Evolutionary conservation across 64 coral and sea anemone genomes (phyloP).

Genomic region (Astreopora myriophthalma): DNA sequence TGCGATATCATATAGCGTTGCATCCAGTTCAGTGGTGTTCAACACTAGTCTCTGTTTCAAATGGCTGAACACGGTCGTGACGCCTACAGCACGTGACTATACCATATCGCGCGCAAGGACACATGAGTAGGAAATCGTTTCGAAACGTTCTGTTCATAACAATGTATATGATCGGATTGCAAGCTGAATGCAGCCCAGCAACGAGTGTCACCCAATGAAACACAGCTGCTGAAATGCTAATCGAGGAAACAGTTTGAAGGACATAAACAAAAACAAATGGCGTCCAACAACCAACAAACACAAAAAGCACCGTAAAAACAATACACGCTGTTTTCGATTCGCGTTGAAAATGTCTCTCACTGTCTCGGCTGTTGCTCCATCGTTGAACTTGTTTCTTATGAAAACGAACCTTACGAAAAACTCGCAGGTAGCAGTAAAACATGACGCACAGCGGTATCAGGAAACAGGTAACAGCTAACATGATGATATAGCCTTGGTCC

Average conservation of each 20-base stretch:
- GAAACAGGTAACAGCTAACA: constrained; percentile 77
- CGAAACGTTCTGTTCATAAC: constrained; percentile 91
- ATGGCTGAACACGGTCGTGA: constrained; percentile 2
- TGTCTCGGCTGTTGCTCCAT: constrained; percentile 48
- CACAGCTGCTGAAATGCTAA: constrained; percentile 52
- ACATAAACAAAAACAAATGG: constrained; percentile 92
- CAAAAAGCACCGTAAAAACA: constrained; percentile 91
- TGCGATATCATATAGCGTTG: not conserved
- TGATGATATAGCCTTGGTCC: constrained; percentile 73
- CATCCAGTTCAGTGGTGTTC: not conserved
- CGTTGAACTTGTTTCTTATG: constrained; percentile 66
- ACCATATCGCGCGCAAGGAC: not conserved
- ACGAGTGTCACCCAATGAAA: constrained; percentile 69
- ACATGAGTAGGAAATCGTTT: constrained; percentile 55
- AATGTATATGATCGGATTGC: constrained; percentile 89
- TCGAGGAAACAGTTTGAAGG: constrained; percentile 48
- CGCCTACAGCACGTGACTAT: not conserved
- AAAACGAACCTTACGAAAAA: constrained; percentile 84
- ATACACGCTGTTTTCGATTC: constrained; percentile 94
- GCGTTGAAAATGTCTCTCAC: constrained; percentile 43
- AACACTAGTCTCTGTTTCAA: not conserved
- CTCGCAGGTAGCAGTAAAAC: constrained; percentile 88
- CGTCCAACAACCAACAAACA: constrained; percentile 85
- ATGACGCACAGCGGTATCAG: constrained; percentile 79
- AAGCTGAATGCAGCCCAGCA: constrained; percentile 77